Conservation (phyloP, 2,797 vertebrate genomes). For the Bovichtus diacanthus region DNA sequence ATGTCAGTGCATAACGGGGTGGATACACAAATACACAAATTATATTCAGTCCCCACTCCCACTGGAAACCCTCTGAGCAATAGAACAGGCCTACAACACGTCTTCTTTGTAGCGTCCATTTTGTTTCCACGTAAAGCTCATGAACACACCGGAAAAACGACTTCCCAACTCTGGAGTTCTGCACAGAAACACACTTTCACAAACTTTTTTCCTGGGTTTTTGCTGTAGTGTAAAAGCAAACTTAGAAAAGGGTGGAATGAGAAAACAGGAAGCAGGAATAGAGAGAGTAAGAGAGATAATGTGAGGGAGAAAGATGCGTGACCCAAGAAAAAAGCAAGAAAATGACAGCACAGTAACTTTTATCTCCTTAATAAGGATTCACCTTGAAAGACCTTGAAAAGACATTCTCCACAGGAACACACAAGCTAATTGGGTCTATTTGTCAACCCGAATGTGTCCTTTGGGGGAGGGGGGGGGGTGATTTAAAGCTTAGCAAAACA, state of each 20-base stretch:
- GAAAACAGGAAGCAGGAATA: neutral
- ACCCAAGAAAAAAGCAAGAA: too few relatives aligned
- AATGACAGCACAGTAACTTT: constrained; percentile 8
- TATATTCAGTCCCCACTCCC: too few relatives aligned
- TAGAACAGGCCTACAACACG: too few relatives aligned
- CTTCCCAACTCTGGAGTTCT: too few relatives aligned
- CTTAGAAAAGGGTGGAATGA: neutral
- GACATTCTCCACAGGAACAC: constrained; percentile 16
- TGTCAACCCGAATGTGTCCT: constrained; percentile 33
- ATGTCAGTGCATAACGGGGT: too few relatives aligned
- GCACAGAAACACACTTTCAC: neutral
- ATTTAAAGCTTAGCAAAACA: constrained; percentile 44
- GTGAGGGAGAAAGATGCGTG: neutral
- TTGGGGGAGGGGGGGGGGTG: neutral
- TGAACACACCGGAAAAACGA: too few relatives aligned
- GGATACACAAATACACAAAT: too few relatives aligned
- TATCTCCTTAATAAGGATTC: constrained; percentile 23
- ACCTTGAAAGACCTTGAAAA: constrained; percentile 42
- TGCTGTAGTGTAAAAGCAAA: neutral
- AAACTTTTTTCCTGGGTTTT: neutral
- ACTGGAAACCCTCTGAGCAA: too few relatives aligned
- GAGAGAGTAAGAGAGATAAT: neutral
- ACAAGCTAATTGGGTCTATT: constrained; percentile 48
- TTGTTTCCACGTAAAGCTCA: too few relatives aligned
- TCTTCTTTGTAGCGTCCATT: too few relatives aligned